phyloP scores from a whole-genome alignment of 2,113 vertebrate species.

The Xerus inauris region DNA sequence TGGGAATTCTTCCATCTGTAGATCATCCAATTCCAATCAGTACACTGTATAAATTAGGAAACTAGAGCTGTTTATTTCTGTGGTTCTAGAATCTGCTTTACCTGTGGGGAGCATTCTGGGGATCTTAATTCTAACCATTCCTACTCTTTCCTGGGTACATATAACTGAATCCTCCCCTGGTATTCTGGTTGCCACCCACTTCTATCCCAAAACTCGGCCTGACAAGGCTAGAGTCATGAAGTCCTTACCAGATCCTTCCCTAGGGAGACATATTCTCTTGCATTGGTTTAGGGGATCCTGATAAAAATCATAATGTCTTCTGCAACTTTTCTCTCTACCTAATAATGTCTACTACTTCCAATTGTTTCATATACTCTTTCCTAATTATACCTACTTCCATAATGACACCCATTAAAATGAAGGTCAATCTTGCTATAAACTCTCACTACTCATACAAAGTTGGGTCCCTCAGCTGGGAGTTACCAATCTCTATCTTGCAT shows the following conservation, averaged over 20 bases:
- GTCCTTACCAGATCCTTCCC: neutral
- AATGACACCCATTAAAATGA: neutral
- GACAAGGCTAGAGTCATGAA: neutral
- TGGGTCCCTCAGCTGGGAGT: neutral
- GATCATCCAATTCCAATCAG: neutral
- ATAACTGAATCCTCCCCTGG: neutral
- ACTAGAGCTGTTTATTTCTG: neutral
- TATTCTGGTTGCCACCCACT: neutral
- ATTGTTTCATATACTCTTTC: neutral
- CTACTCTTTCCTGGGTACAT: neutral
- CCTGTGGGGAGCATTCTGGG: too few relatives aligned
- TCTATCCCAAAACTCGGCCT: neutral
- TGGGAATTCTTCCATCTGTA: neutral
- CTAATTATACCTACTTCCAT: neutral
- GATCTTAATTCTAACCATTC: neutral
- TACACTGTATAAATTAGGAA: neutral
- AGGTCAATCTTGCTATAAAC: neutral
- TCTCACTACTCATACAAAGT: neutral
- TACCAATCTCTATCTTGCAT: neutral
- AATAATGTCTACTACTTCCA: neutral
- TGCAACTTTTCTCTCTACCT: neutral
- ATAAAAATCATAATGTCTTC: neutral
- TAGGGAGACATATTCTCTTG: neutral
- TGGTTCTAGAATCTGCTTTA: neutral
- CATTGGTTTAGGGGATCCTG: neutral